Evolutionary conservation across 2,113 vertebrate genomes (phyloP), one percentile per base, ranked within the genome.

Genomic region (Trachemys scripta): DNA sequence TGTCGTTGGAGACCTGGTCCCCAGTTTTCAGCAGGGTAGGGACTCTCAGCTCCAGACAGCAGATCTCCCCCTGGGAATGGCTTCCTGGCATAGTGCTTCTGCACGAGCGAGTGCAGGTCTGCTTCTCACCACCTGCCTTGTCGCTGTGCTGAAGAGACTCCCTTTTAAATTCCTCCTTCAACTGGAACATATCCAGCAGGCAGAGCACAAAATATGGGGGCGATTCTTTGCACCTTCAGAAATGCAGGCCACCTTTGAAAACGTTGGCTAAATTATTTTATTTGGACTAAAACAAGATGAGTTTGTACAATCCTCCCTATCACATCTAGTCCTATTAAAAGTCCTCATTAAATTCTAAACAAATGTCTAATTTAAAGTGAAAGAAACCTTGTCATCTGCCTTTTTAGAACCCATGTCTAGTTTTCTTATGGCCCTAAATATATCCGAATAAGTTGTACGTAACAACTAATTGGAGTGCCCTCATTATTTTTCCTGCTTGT

Each of bases 331-430:
- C 49, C 57, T 94, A 50, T 81, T 86, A 90, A n/a, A 96, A 96
- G 93, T 94, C 89, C 56, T 92, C 88, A 95, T 92, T 91, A 90
- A 94, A 97, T 86, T 97, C 75, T 72, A 94, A 96, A 91, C 90
- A 96, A 86, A 93, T 95, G 88, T 96, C 94, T 93, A 84, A 95
- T 82, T 78, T 83, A 62, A 27, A 56, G 88, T 89, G 84, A 92
- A 95, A 96, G 91, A 72, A 96, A 85, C 90, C 96, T 96, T 62
- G 89, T 87, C 69, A 97, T 87, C 88, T 85, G 75, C 84, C 11
- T 96, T 97, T 94, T 82, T 91, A 95, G 82, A 97, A 81, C 94
- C 54, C 75, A 93, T n/a, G 50, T 69, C 86, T 95, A 93, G 82
- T 88, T 95, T 65, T 89, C n/a, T 88, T 83, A 65, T 24, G 47